Percentiles rank a stretch among this genome's conserved stretches.
These are phyloP conservation scores for Eptatretus burgeri DNA, from an alignment of 2,113 vertebrate species.

Conservation along the genomic window DNA sequence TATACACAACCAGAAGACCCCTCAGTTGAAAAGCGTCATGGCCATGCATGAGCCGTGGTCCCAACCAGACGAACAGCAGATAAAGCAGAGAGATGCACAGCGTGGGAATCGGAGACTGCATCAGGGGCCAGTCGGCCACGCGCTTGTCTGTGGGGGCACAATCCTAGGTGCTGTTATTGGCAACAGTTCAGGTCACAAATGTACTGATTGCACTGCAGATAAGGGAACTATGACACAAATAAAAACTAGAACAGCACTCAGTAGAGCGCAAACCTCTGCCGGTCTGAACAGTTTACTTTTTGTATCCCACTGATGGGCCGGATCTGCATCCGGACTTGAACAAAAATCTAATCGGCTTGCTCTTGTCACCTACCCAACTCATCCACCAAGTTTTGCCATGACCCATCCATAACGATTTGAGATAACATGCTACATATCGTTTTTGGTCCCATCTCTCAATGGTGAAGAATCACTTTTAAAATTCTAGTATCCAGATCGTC, in stretches of 20 bases:
- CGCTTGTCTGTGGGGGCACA: slow-evolving; percentile 44
- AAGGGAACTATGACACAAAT: slow-evolving; percentile 15
- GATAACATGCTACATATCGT: slow-evolving; percentile 13
- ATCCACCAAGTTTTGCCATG: slow-evolving; percentile 14
- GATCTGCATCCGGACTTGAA: too few species aligned
- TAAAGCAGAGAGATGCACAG: slow-evolving; percentile 74
- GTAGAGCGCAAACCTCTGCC: too few species aligned
- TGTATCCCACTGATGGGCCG: too few species aligned
- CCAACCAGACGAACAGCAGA: slow-evolving; percentile 80
- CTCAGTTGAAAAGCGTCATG: slow-evolving; percentile 75
- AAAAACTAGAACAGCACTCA: too few species aligned
- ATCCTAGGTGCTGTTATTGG: background rate
- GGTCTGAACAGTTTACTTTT: too few species aligned
- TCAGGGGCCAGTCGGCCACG: slow-evolving; percentile 78
- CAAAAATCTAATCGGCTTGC: too few species aligned
- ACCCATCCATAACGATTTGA: slow-evolving; percentile 15
- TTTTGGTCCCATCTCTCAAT: too few species aligned
- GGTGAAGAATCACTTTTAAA: too few species aligned
- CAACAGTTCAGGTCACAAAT: slow-evolving; percentile 13
- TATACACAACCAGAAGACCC: slow-evolving; percentile 67
- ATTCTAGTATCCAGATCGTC: too few species aligned
- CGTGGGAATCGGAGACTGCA: slow-evolving; percentile 65
- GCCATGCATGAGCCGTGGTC: slow-evolving; percentile 83
- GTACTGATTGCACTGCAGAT: slow-evolving; percentile 13
- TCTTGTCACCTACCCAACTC: too few species aligned